phyloP scores from a whole-genome alignment of 2,113 vertebrate genomes.

The Nipponia nippon region DNA sequence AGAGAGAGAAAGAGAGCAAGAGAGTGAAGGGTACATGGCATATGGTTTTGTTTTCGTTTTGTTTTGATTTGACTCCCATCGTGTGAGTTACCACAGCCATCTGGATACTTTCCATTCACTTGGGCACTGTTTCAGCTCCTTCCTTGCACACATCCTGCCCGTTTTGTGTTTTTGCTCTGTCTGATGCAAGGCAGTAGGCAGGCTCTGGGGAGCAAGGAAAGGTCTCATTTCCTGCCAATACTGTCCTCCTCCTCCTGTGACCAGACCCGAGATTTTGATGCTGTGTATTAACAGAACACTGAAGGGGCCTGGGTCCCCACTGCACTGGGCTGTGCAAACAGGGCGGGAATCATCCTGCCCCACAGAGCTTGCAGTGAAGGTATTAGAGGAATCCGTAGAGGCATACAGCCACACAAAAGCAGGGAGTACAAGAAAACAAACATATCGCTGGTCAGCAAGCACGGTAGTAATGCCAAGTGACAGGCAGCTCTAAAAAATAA shows the following conservation, averaged over 20 bases:
- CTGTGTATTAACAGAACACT: not conserved
- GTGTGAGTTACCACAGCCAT: conserved; percentile 52
- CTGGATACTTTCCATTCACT: conserved; percentile 52
- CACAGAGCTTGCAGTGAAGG: not conserved
- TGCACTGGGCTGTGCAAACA: not conserved
- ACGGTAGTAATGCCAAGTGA: not conserved
- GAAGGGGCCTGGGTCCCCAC: not conserved
- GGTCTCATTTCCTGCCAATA: not conserved
- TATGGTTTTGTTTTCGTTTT: conserved; percentile 66
- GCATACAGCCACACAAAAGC: not conserved
- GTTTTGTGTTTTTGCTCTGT: not conserved
- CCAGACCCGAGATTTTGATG: not conserved
- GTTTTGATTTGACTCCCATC: conserved; percentile 56
- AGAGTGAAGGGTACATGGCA: conserved; percentile 6
- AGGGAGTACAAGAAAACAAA: not conserved
- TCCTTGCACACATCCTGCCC: conserved; percentile 27
- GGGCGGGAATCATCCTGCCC: not conserved
- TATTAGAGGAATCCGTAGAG: not conserved
- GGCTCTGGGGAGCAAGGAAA: not conserved
- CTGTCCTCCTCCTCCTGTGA: not conserved
- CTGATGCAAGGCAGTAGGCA: not conserved
- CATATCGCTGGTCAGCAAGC: not conserved
- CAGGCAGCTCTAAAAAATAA: conserved; percentile 12
- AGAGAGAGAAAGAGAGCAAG: conserved; percentile 10
- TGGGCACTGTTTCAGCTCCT: conserved; percentile 45